These are phyloP conservation scores for Corythoichthys intestinalis DNA, from an alignment of 2,113 vertebrate species.

Conservation along the genomic window DNA sequence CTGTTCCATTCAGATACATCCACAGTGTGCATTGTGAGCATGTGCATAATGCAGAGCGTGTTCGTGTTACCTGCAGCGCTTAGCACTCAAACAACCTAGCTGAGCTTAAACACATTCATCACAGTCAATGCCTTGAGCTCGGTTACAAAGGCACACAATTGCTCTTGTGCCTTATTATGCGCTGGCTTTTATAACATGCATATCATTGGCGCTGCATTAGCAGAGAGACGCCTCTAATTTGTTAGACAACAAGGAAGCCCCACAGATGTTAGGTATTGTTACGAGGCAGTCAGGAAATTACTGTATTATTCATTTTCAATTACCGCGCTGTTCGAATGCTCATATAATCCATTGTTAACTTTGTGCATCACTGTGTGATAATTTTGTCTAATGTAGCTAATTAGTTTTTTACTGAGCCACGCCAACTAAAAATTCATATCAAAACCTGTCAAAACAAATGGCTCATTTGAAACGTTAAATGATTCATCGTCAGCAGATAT, in stretches of 20 bases:
- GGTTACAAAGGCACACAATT: slow-evolving; percentile 56
- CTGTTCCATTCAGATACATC: slow-evolving; percentile 19
- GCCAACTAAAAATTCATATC: slow-evolving; percentile 2
- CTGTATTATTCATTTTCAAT: slow-evolving; percentile 55
- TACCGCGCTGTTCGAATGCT: slow-evolving; percentile 32
- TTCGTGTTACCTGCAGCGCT: slow-evolving; percentile 45
- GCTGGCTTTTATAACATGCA: slow-evolving; percentile 31
- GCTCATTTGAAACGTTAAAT: slow-evolving; percentile 3
- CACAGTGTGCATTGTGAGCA: slow-evolving; percentile 1
- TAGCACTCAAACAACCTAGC: slow-evolving; percentile 32
- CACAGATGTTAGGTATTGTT: slow-evolving; percentile 48
- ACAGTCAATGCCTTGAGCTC: slow-evolving; percentile 50
- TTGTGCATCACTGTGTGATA: slow-evolving; percentile 6
- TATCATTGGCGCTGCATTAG: slow-evolving; percentile 34
- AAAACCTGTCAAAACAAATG: slow-evolving; percentile 17
- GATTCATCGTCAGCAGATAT: slow-evolving; percentile 22
- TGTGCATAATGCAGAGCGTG: slow-evolving; percentile 42
- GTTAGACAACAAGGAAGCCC: slow-evolving; percentile 44
- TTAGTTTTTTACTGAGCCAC: slow-evolving; percentile 24
- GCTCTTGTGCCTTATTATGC: slow-evolving; percentile 56
- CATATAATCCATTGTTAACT: slow-evolving; percentile 26
- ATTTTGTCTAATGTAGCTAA: slow-evolving; percentile 14
- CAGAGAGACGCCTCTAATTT: slow-evolving; percentile 45
- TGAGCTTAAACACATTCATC: slow-evolving; percentile 61
- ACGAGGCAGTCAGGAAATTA: slow-evolving; percentile 29